A percentile compares a stretch with the other conserved stretches of the same genome.
These are phyloP conservation scores for Diadegma fenestrale DNA, from an alignment of 2,888 invertebrate genomes.

Conservation along the genomic window DNA sequence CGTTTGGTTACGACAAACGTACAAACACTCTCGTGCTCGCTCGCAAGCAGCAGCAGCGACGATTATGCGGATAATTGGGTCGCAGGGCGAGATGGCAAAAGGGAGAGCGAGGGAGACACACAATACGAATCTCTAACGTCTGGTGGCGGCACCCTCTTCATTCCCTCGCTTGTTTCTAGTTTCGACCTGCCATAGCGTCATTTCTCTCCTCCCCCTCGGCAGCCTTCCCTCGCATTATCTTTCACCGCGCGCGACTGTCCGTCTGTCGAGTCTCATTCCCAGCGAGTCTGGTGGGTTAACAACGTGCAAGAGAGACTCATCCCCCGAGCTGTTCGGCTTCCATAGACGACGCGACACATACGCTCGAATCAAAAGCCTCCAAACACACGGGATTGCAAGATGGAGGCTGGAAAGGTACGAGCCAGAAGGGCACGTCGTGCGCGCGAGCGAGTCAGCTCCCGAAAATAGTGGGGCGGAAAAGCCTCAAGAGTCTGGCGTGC, in stretches of 20 bases:
- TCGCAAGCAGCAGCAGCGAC: slow-evolving; percentile 44
- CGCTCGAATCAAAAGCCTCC: slow-evolving; percentile 45
- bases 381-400: slow-evolving; percentile 43
- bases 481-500: slow-evolving; percentile 24
- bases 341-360: slow-evolving; percentile 22
- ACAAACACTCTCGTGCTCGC: slow-evolving; percentile 51
- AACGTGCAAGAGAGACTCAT: slow-evolving; percentile 11
- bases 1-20: slow-evolving; percentile 64
- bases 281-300: slow-evolving; percentile 45
- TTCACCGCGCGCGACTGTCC: slow-evolving; percentile 61
- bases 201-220: slow-evolving; percentile 8
- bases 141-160: slow-evolving; percentile 63
- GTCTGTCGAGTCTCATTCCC: slow-evolving; percentile 58
- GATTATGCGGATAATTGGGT: slow-evolving; percentile 73
- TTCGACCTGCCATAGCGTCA: slow-evolving; percentile 32
- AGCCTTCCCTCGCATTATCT: slow-evolving; percentile 64
- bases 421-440: neutral
- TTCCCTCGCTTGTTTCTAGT: slow-evolving; percentile 5
- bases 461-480: slow-evolving; percentile 1
- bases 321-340: neutral
- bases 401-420: slow-evolving; percentile 20
- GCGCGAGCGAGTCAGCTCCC: neutral
- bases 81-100: slow-evolving; percentile 37
- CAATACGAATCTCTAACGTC: slow-evolving; percentile 43
- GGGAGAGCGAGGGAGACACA: slow-evolving; percentile 22